These are phyloP conservation scores for Torymus tubicola DNA, from an alignment of 2,888 invertebrate species.

Conservation along the genomic window DNA sequence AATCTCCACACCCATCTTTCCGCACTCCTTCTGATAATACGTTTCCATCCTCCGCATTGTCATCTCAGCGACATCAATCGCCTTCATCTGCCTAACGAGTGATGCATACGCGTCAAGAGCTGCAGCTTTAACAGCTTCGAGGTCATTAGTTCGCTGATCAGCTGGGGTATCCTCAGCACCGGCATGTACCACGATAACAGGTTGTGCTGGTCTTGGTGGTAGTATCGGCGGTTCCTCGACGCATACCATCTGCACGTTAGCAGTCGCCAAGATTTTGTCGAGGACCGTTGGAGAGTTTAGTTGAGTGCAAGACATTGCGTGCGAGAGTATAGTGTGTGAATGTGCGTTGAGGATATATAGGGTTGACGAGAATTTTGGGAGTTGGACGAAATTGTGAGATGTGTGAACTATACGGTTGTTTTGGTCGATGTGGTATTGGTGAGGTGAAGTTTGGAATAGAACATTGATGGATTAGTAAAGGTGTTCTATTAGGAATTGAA, in stretches of 20 bases:
- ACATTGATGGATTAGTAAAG: too few species aligned
- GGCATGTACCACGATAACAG: conserved; percentile 5
- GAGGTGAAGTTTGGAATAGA: too few species aligned
- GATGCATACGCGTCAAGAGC: conserved; percentile 62
- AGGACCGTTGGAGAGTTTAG: background rate
- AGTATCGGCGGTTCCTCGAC: background rate
- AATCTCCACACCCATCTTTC: conserved; percentile 49
- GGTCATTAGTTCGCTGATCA: background rate
- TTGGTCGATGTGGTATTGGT: too few species aligned
- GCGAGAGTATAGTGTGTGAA: too few species aligned
- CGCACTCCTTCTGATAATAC: conserved; percentile 58
- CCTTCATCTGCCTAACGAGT: conserved; percentile 60
- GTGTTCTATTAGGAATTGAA: too few species aligned
- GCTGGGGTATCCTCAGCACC: background rate
- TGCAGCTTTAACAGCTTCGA: conserved; percentile 60
- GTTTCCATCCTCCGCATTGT: conserved; percentile 64
- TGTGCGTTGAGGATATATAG: too few species aligned
- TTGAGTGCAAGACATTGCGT: too few species aligned
- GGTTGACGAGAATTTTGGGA: too few species aligned
- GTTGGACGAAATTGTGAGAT: too few species aligned
- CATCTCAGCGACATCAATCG: conserved; percentile 62
- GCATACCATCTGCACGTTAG: conserved; percentile 60
- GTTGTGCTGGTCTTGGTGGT: background rate
- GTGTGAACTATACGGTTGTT: too few species aligned
- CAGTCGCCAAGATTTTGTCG: conserved; percentile 53